Conservation (phyloP, 2,888 invertebrate species). For the Drosophila tripunctata region DNA sequence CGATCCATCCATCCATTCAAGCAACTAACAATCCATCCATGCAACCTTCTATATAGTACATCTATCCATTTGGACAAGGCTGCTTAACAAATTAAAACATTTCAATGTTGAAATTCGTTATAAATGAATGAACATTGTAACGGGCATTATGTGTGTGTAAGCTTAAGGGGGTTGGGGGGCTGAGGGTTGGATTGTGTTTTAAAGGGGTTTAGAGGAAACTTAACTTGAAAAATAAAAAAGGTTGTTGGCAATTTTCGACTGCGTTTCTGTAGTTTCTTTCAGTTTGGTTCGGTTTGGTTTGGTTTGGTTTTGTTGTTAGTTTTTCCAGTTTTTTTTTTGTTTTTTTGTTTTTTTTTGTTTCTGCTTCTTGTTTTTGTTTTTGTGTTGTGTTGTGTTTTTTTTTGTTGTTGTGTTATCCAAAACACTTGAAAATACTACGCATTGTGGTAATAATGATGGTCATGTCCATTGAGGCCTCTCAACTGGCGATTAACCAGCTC, state of each 20-base stretch:
- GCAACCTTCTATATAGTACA: constrained; percentile 1
- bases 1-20: not conserved
- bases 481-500: constrained; percentile 34
- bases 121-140: constrained; percentile 75
- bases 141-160: constrained; percentile 42
- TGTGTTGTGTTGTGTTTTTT: constrained; percentile 3
- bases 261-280: constrained; percentile 18
- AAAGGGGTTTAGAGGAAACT: not conserved
- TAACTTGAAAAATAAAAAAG: constrained; percentile 40
- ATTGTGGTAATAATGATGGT: constrained; percentile 64
- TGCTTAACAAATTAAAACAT: constrained; percentile 51
- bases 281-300: constrained; percentile 1
- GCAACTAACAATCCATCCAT: constrained; percentile 22
- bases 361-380: constrained; percentile 2
- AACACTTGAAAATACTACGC: constrained; percentile 46
- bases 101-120: constrained; percentile 74
- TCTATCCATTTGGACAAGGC: constrained; percentile 31
- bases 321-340: constrained; percentile 54
- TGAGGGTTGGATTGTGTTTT: not conserved
- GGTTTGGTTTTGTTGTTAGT: constrained; percentile 36
- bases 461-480: constrained; percentile 54
- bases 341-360: constrained; percentile 1
- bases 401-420: constrained; percentile 51
- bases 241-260: constrained; percentile 52
- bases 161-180: not conserved